A percentile compares a stretch with the other conserved stretches of the same genome.
Conservation (phyloP, 2,888 invertebrate genomes). For the Phlogophora meticulosa region DNA sequence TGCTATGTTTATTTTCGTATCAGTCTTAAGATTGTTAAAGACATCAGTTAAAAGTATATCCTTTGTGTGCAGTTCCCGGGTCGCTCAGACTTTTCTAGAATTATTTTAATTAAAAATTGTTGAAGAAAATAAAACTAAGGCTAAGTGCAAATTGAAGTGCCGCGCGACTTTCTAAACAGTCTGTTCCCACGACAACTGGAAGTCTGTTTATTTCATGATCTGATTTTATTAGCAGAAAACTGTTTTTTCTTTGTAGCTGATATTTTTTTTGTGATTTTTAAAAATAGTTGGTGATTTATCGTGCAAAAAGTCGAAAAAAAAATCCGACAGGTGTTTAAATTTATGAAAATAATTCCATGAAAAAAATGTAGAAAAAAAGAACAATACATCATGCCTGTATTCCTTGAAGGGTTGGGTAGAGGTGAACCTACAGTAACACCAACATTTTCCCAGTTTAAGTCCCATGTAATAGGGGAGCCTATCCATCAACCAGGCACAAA, state of each 20-base stretch:
- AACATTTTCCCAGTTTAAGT: no score
- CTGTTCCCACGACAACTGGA: conserved; percentile 7
- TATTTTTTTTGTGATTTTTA: neutral
- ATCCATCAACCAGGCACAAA: no score
- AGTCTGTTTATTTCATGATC: conserved; percentile 7
- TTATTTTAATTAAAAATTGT: conserved; percentile 37
- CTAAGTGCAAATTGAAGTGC: conserved; percentile 49
- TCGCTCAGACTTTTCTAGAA: conserved; percentile 8
- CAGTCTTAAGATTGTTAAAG: neutral
- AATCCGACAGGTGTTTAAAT: no score
- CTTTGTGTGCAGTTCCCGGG: neutral
- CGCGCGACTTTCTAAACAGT: conserved; percentile 28
- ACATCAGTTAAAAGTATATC: conserved; percentile 9
- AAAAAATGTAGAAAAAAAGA: no score
- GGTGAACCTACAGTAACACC: no score
- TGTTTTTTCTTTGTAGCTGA: neutral
- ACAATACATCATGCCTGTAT: no score
- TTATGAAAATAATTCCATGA: no score
- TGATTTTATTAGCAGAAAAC: conserved; percentile 18
- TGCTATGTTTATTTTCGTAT: no score
- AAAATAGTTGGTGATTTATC: no score
- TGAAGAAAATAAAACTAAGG: conserved; percentile 36
- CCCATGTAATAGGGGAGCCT: no score
- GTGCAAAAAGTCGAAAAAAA: no score
- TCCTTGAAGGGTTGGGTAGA: no score